Base-by-base conservation (phyloP, 2,113 vertebrate species). In the Phaethornis superciliosus region DNA sequence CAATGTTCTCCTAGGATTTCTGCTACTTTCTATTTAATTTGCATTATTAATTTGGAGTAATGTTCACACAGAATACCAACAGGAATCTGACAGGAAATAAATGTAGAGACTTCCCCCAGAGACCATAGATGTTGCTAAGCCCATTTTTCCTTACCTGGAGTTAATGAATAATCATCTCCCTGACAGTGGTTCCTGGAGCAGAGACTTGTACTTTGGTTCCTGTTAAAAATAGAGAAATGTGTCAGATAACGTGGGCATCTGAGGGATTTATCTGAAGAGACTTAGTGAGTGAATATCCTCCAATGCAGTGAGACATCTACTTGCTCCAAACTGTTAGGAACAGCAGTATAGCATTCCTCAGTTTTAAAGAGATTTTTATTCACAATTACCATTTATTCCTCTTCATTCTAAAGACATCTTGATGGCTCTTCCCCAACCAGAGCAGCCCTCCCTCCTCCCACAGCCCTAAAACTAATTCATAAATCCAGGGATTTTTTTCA, bases 101-200 rank as follows among this genome's bases (percentile, higher is more conserved):
- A 95, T 27, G 28, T 62, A 68, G 54, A 82, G 70, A 85, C 81
- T 83, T 30, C 40, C 93, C 62, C 56, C 70, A 56, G 88, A 95
- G 96, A 96, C 70, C 56, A 76, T 65, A 74, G 37, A 60, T 82
- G 65, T 85, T 90, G 87, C 74, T 88, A 89, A 93, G 35, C 59
- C 74, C 76, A 74, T 95, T 96, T 94, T 95, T 89, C 44, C 80
- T 94, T 94, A 88, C 68, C 67, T 72, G n/a, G 56, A 94, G 79
- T 95, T 96, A 96, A 96, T 96, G 93, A 96, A 92, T 90, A 94
- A 95, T 92, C 87, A 94, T 92, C 81, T 95, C 84, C 74, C 80
- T 96, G 95, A 94, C 94, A 94, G 44, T 95, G 71, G 55, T n/a
- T 93, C 69, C 85, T 78, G 32, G 46, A 93, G 82, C 9, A 79